Evolutionary conservation across 2,113 vertebrate species (phyloP), one percentile per base, ranked within the genome.

Genomic region (Mirza zaza): DNA sequence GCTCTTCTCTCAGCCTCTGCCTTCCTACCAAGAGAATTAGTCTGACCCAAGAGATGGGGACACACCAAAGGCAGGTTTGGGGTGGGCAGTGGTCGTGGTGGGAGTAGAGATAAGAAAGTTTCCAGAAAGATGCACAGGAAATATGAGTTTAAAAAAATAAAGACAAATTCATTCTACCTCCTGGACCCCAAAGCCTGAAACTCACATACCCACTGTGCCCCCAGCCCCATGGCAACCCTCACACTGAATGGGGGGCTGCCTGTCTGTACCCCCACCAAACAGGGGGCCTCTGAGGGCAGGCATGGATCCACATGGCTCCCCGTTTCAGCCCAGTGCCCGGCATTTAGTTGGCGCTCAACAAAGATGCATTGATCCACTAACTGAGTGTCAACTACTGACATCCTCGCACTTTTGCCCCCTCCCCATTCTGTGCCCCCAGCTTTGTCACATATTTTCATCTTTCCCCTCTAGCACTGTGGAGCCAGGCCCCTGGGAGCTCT

Each of bases 271-370:
- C 14, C 42, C 20, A 48, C 14, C 39, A 80, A 27, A 65, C 21
- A 25, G 29, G n/a, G 65, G 29, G 6, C 20, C 70, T 36, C 25
- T 2, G 27, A 36, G 65, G 75, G 13, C 63, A 90, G 50, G 34
- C 42, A 10, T 0, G 0, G 13, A 9, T n/a, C 68, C 42, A 8
- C 6, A 3, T 0, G 2, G 9, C 36, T 25, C 77, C 57, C 59
- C 11, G 32, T 34, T 71, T 21, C 25, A 6, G 65, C 25, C 18
- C 27, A 13, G 50, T 0, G 0, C 75, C 45, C 10, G n/a, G 45
- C 63, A 4, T 42, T 9, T 9, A 8, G 50, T 52, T 2, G 3
- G 25, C 2, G 27, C 55, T 70, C 50, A 8, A 8, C 39, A 27
- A 39, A 75, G 70, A 63, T 12, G 1, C 11, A 21, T 0, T 4